Base-by-base conservation (phyloP, 1,140 invertebrate species). In the Elymnias hypermnestra region DNA sequence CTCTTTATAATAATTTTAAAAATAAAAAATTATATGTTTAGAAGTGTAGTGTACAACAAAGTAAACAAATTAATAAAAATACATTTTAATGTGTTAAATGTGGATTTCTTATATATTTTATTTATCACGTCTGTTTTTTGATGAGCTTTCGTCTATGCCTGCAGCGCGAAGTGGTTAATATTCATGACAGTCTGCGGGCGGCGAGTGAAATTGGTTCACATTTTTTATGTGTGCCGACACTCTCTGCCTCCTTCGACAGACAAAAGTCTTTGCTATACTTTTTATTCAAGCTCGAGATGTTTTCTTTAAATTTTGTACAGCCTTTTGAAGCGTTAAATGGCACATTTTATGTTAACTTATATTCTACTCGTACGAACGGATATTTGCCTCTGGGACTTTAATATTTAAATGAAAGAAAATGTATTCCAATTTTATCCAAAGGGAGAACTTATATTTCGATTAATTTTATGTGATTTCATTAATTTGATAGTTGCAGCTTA, bases 201-300 rank as follows among this genome's bases (percentile, higher is more conserved):
- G 63, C 57, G 62, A 75, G 67, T 78, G 69, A 62, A 78, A 82
- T 82, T 82, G 74, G 67, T 66, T 72, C 71, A 72, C 72, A 76
- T 78, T 82, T 82, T 82, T 82, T 78, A 78, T 70, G 61, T 69
- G 59, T 63, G 33, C 52, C 63, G 49, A 49, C 56, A 56, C 60
- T 67, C 53, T 43, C 38, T 43, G 50, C 55, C 39, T 58, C 31
- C 41, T 52, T 35, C 52, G 58, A 57, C 55, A 58, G 55, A 66
- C 59, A 61, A 65, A 63, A 62, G 47, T 57, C 63, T 67, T 64
- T 33, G 8, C 26, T 50, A 42, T 50, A 53, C 60, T 54, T 63
- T 63, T 56, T 58, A 50, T 53, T 53, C 28, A 53, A 52, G n/a
- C 48, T 17, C 21, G 26, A 26, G 14, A 50, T 14, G 40, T 26